Conservation (phyloP, 2,888 invertebrate genomes). For the Holacanthella duospinosa region DNA sequence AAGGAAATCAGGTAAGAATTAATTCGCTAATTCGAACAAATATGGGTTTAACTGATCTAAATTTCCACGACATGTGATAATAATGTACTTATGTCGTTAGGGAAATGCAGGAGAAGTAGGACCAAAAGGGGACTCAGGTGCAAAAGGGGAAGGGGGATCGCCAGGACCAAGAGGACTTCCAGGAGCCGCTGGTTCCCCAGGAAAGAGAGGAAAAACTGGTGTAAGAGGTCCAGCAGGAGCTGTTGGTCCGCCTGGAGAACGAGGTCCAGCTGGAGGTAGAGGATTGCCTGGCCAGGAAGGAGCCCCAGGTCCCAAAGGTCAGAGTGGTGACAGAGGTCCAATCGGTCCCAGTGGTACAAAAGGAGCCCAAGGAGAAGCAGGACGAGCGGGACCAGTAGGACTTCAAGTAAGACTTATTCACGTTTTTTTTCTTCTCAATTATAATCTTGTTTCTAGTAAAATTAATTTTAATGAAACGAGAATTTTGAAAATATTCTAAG, state of each 20-base stretch:
- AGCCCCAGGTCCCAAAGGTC: slow-evolving; percentile 60
- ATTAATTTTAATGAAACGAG: too few species aligned
- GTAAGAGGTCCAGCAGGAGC: slow-evolving; percentile 62
- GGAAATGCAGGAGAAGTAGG: slow-evolving; percentile 69
- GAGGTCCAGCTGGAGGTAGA: slow-evolving; percentile 43
- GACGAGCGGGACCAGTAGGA: slow-evolving; percentile 51
- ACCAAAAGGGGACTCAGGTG: slow-evolving; percentile 64
- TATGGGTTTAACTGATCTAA: slow-evolving; percentile 2
- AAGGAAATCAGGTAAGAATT: slow-evolving; percentile 58
- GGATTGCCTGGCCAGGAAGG: slow-evolving; percentile 59
- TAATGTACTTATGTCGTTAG: too few species aligned
- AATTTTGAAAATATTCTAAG: too few species aligned
- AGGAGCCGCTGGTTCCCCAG: slow-evolving; percentile 62
- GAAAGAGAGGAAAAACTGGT: slow-evolving; percentile 70
- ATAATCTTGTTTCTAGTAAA: too few species aligned
- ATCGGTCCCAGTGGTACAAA: slow-evolving; percentile 48
- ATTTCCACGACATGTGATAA: not conserved
- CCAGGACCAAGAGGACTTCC: slow-evolving; percentile 65
- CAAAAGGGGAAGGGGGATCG: slow-evolving; percentile 62
- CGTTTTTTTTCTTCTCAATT: too few species aligned
- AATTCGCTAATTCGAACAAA: not conserved
- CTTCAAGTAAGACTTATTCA: slow-evolving; percentile 38
- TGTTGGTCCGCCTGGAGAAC: slow-evolving; percentile 61
- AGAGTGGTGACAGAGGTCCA: slow-evolving; percentile 56
- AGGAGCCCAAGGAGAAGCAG: slow-evolving; percentile 54